Conservation (phyloP, 2,888 invertebrate species). For the Caenorhabditis sp. region DNA sequence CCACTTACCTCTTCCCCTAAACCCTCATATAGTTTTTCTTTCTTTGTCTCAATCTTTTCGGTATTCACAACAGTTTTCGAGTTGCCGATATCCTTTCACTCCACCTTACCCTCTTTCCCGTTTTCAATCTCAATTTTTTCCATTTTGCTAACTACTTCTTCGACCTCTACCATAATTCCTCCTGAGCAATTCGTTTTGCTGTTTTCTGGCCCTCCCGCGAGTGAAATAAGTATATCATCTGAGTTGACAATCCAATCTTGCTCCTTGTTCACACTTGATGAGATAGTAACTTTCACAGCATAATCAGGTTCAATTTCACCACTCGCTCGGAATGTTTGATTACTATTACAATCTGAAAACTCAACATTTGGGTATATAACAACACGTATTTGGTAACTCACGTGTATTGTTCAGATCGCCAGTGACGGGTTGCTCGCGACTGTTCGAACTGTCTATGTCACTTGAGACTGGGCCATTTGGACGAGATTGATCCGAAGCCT, state of each 20-base stretch:
- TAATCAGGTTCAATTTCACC: slow-evolving; percentile 1
- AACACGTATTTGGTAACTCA: background rate
- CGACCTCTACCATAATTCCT: background rate
- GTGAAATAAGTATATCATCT: background rate
- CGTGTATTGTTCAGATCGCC: background rate
- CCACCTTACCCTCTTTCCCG: slow-evolving; percentile 12
- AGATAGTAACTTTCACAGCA: background rate
- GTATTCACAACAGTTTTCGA: background rate
- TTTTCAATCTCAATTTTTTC: background rate
- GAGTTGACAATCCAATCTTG: background rate
- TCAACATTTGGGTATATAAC: too few relatives aligned
- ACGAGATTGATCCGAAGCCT: background rate
- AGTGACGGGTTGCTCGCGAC: background rate
- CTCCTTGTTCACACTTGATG: background rate
- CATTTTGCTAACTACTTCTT: background rate
- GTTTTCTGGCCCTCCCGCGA: background rate
- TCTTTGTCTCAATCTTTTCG: background rate
- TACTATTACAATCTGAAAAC: background rate
- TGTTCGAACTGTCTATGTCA: background rate
- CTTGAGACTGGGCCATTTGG: background rate
- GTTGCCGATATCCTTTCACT: slow-evolving; percentile 1
- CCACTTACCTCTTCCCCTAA: background rate
- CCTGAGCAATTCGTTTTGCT: background rate
- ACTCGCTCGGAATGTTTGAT: slow-evolving; percentile 27
- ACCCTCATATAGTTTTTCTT: too few relatives aligned